phyloP scores from a whole-genome alignment of 2,113 vertebrate genomes.

The Sphaerodactylus townsendi region DNA sequence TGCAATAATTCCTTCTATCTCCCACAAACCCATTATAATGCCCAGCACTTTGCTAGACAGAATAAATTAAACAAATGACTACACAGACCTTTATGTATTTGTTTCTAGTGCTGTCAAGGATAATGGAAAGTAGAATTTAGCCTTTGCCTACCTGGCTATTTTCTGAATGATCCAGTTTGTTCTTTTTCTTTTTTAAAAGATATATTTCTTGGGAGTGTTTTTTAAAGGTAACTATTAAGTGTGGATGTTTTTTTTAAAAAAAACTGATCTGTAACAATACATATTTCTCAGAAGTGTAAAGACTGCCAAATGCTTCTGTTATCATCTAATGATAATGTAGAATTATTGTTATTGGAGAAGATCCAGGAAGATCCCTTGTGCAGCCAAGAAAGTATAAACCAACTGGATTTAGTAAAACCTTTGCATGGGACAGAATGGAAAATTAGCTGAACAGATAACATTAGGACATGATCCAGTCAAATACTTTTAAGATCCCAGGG shows the following conservation, averaged over 20 bases:
- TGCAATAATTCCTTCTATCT: neutral
- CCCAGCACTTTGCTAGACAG: neutral
- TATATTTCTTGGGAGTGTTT: neutral
- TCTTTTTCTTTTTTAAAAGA: neutral
- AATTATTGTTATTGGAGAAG: neutral
- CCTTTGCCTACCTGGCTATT: neutral
- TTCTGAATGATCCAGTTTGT: neutral
- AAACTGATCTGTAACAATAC: neutral
- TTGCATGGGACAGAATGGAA: neutral
- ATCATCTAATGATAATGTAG: constrained; percentile 14
- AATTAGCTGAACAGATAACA: rapidly evolving
- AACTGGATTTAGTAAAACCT: neutral
- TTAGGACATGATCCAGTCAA: neutral
- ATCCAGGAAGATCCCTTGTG: neutral
- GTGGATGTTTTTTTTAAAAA: neutral
- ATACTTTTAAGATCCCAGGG: neutral
- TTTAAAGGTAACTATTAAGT: neutral
- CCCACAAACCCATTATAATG: neutral
- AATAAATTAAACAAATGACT: neutral
- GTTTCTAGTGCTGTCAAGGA: neutral
- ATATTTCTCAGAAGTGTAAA: neutral
- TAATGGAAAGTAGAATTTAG: neutral
- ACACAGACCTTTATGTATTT: neutral
- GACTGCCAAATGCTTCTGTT: constrained; percentile 15
- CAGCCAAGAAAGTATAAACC: neutral